These are phyloP conservation scores for Campylorhamphus procurvoides DNA, from an alignment of 2,113 vertebrate species.

Conservation along the genomic window DNA sequence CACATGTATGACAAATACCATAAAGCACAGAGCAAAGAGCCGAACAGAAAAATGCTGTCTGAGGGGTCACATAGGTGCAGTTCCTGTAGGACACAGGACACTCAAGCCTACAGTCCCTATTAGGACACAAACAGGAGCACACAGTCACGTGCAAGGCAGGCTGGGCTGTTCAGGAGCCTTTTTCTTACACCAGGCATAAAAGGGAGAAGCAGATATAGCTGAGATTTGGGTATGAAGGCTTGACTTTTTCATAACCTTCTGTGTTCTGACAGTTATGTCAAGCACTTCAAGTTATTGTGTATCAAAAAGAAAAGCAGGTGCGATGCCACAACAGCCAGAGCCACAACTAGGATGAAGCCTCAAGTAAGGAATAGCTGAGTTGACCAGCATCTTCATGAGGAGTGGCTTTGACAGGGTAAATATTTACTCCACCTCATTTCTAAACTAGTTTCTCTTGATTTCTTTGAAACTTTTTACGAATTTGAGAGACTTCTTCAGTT, in stretches of 20 bases:
- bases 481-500: background rate
- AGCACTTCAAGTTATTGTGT: fast-evolving
- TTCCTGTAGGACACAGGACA: background rate
- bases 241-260: background rate
- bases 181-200: background rate
- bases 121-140: background rate
- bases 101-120: background rate
- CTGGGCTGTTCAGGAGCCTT: background rate
- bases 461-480: background rate
- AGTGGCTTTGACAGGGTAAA: background rate
- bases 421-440: background rate
- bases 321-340: background rate
- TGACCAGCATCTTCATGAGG: background rate
- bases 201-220: background rate
- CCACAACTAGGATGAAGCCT: background rate
- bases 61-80: background rate
- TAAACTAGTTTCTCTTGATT: background rate
- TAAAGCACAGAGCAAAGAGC: background rate
- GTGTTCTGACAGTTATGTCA: background rate
- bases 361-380: background rate
- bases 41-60: background rate
- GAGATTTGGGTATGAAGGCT: background rate
- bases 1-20: background rate
- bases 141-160: background rate
- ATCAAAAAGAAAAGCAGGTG: background rate